phyloP scores from a whole-genome alignment of 2,113 vertebrate genomes.

The Hypocryptadius cinnamomeus region DNA sequence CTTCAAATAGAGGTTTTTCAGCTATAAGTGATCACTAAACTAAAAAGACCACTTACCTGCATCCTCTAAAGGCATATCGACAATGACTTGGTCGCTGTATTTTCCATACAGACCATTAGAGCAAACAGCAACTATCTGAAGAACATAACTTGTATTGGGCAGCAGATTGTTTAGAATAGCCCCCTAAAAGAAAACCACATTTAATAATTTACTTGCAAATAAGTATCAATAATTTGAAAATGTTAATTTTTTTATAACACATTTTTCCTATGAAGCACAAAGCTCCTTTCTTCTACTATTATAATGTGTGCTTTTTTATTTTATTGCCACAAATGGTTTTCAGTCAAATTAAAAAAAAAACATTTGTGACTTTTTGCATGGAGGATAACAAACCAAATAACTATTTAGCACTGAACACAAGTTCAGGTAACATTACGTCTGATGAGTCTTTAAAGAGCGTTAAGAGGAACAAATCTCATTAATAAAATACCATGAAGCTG shows the following conservation, averaged over 20 bases:
- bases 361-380: background rate
- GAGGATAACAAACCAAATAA: background rate
- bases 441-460: background rate
- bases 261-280: background rate
- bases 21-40: background rate
- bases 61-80: constrained; percentile 81
- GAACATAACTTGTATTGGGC: constrained; percentile 87
- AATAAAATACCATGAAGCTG: background rate
- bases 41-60: constrained; percentile 80
- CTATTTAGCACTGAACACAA: background rate
- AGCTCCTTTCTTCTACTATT: background rate
- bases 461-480: background rate
- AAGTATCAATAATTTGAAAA: background rate
- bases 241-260: background rate
- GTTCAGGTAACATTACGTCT: background rate
- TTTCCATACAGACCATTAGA: constrained; percentile 87
- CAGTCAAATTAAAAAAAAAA: background rate
- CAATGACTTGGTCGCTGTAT: constrained; percentile 79
- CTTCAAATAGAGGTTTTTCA: background rate
- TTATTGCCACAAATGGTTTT: background rate
- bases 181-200: constrained; percentile 75
- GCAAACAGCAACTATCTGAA: constrained; percentile 93
- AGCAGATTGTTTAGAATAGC: constrained; percentile 88
- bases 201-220: background rate
- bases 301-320: background rate